phyloP scores from a whole-genome alignment of 2,797 vertebrate genomes.

The Toxotes lorentzi region DNA sequence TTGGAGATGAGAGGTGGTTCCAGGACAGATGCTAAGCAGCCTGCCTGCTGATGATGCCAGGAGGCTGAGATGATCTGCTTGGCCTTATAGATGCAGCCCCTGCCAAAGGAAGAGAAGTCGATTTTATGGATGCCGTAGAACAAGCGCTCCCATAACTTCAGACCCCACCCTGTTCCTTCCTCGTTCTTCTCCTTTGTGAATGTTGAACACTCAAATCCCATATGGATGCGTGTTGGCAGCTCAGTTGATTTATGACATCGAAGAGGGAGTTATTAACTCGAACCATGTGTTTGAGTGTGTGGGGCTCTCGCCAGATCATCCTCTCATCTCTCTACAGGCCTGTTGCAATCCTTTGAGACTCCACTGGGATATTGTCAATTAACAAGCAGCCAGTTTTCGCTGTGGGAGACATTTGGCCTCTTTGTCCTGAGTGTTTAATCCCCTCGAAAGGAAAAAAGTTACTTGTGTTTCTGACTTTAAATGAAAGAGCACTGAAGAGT shows the following conservation, averaged over 20 bases:
- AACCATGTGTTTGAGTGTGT: conserved; percentile 69
- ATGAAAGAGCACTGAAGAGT: neutral
- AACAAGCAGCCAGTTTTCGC: conserved; percentile 30
- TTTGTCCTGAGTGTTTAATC: conserved; percentile 40
- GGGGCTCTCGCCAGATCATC: conserved; percentile 42
- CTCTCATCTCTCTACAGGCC: conserved; percentile 55
- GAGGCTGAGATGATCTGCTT: neutral
- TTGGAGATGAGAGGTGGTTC: conserved; percentile 15
- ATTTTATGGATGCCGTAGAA: conserved; percentile 46
- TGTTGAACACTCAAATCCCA: conserved; percentile 38
- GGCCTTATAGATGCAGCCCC: neutral
- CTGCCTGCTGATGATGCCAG: conserved; percentile 1
- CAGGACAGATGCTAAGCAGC: conserved; percentile 22
- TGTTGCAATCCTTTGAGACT: conserved; percentile 41
- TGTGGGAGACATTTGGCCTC: conserved; percentile 51
- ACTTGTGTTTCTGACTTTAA: conserved; percentile 16
- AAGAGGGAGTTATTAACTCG: conserved; percentile 62
- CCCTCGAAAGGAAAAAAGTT: conserved; percentile 12
- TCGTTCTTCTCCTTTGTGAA: conserved; percentile 11
- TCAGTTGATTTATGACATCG: conserved; percentile 59
- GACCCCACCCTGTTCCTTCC: conserved; percentile 41
- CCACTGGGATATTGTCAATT: conserved; percentile 48
- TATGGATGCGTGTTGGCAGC: conserved; percentile 42
- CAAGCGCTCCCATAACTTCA: conserved; percentile 38
- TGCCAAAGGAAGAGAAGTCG: conserved; percentile 6